Evolutionary conservation across 2,113 vertebrate species (phyloP).

Genomic region (Micronisus gabar): DNA sequence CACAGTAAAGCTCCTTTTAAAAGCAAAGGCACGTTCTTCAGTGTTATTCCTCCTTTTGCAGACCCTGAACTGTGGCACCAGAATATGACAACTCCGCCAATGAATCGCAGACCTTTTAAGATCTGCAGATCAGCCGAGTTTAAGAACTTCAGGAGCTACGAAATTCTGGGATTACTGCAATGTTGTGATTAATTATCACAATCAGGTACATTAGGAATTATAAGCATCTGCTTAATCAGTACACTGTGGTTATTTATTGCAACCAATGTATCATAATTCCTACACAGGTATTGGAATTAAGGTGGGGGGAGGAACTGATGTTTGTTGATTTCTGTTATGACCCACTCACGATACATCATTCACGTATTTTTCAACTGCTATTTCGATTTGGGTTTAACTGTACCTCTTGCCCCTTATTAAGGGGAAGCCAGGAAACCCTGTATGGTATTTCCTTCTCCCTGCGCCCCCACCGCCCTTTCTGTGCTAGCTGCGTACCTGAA

Average conservation of each 20-base stretch:
- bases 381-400: not conserved
- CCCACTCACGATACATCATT: not conserved
- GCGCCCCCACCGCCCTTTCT: not conserved
- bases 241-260: not conserved
- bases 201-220: not conserved
- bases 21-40: not conserved
- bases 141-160: constrained; percentile 61
- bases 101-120: not conserved
- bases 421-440: not conserved
- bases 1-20: not conserved
- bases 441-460: not conserved
- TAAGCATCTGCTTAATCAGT: not conserved
- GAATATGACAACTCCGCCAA: not conserved
- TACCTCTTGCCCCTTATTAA: not conserved
- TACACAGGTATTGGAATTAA: not conserved
- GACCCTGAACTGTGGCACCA: not conserved
- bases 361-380: not conserved
- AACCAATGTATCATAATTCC: not conserved
- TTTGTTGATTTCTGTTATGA: not conserved
- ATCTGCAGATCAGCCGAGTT: constrained; percentile 27
- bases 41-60: not conserved
- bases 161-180: not conserved
- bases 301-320: not conserved
- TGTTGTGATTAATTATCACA: not conserved
- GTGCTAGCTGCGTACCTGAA: constrained; percentile 84